Evolutionary conservation across 2,113 vertebrate species (phyloP).

Genomic region (Varanus salvator): DNA sequence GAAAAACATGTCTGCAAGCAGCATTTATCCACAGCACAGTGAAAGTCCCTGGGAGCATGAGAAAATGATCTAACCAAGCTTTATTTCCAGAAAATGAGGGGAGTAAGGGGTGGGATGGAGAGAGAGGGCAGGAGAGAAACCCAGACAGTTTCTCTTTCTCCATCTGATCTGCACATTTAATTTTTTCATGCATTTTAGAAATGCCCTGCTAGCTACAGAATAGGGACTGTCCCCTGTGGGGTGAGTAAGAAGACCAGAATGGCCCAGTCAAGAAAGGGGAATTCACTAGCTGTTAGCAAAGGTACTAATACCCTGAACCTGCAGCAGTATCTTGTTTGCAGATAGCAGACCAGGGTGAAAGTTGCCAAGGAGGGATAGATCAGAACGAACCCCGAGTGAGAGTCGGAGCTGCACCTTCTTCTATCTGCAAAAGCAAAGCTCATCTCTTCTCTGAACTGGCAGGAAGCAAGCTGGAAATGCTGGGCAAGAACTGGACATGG

Average conservation of each 20-base stretch:
- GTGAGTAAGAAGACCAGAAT: slow-evolving; percentile 16
- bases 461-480: not conserved
- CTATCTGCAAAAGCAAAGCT: not conserved
- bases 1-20: not conserved
- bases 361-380: too few species aligned
- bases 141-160: not conserved
- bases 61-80: not conserved
- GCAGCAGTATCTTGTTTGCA: not conserved
- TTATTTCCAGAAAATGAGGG: slow-evolving; percentile 52
- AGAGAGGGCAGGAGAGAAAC: slow-evolving; percentile 38
- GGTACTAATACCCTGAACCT: slow-evolving; percentile 41
- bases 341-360: not conserved
- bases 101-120: not conserved
- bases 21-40: not conserved
- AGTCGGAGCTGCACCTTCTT: not conserved
- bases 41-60: not conserved
- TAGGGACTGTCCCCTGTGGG: slow-evolving; percentile 32
- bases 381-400: not conserved
- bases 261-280: slow-evolving; percentile 42
- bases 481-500: not conserved
- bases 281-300: slow-evolving; percentile 24
- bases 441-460: not conserved
- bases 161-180: slow-evolving; percentile 35
- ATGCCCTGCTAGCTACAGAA: not conserved
- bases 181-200: slow-evolving; percentile 13